A percentile compares a stretch with the other conserved stretches of the same genome.
phyloP scores from a whole-genome alignment of 1,140 invertebrate species.

The Manduca sexta region DNA sequence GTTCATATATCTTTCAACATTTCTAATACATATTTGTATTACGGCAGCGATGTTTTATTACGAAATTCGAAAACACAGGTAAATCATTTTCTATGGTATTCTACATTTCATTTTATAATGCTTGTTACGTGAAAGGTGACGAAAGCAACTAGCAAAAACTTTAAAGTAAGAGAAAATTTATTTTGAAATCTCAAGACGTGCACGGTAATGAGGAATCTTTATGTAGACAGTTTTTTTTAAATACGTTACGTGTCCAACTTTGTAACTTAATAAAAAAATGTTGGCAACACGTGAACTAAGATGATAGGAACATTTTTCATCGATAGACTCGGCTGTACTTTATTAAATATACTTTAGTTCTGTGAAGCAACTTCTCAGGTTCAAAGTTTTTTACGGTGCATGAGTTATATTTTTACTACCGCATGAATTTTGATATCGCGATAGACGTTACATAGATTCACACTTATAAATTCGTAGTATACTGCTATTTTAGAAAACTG shows the following conservation, averaged over 20 bases:
- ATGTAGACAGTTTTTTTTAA: conserved; percentile 27
- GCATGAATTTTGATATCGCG: too few species aligned
- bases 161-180: conserved; percentile 45
- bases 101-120: conserved; percentile 26
- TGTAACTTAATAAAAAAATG: conserved; percentile 40
- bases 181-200: conserved; percentile 45
- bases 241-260: too few species aligned
- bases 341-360: too few species aligned
- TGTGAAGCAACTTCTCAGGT: too few species aligned
- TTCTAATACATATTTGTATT: conserved; percentile 9
- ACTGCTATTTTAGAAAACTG: too few species aligned
- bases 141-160: conserved; percentile 53
- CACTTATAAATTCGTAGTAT: too few species aligned
- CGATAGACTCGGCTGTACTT: too few species aligned
- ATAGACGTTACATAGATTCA: too few species aligned
- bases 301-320: too few species aligned
- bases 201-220: conserved; percentile 45
- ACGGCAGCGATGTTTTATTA: conserved; percentile 16
- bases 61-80: conserved; percentile 13
- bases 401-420: too few species aligned
- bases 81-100: conserved; percentile 29
- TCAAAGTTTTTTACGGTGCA: too few species aligned
- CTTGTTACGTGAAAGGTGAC: conserved; percentile 36
- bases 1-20: background rate
- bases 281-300: conserved; percentile 22